phyloP scores from a whole-genome alignment of 2,797 vertebrate genomes.

The Malacoctenus gilli region DNA sequence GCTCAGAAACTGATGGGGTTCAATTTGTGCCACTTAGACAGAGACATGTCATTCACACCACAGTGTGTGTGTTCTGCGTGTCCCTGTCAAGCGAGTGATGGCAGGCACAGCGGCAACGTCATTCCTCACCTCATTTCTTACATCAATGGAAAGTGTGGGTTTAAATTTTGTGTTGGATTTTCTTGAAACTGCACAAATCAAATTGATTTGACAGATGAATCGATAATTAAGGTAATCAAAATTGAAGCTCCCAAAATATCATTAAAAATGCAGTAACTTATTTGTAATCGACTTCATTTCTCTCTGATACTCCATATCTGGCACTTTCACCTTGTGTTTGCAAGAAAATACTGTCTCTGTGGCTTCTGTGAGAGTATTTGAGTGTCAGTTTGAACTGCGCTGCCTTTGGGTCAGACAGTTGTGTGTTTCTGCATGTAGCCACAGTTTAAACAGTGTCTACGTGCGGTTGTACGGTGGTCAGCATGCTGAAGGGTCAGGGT shows the following conservation, averaged over 20 bases:
- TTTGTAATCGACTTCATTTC: no score
- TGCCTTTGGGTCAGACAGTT: background rate
- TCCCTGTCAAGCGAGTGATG: slow-evolving; percentile 18
- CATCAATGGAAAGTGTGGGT: background rate
- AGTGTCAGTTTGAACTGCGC: background rate
- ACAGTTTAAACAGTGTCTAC: slow-evolving; percentile 23
- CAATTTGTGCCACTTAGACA: slow-evolving; percentile 42
- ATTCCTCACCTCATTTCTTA: slow-evolving; percentile 14
- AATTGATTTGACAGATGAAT: no score
- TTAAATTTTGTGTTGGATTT: no score
- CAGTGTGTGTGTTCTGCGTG: slow-evolving; percentile 18
- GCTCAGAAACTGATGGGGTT: slow-evolving; percentile 38
- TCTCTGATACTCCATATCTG: no score
- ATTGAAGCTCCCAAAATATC: no score
- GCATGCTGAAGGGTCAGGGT: slow-evolving; percentile 28
- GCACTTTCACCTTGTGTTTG: no score
- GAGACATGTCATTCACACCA: slow-evolving; percentile 55
- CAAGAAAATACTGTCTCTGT: no score
- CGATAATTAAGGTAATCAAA: no score
- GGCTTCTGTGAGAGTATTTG: no score
- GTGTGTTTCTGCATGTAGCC: slow-evolving; percentile 16
- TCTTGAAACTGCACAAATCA: no score
- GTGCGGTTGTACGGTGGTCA: slow-evolving; percentile 21
- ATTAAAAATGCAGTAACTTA: no score
- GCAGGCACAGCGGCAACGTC: slow-evolving; percentile 26